Evolutionary conservation across 1,140 invertebrate species (phyloP).

Genomic region (Caenorhabditis elegans): DNA sequence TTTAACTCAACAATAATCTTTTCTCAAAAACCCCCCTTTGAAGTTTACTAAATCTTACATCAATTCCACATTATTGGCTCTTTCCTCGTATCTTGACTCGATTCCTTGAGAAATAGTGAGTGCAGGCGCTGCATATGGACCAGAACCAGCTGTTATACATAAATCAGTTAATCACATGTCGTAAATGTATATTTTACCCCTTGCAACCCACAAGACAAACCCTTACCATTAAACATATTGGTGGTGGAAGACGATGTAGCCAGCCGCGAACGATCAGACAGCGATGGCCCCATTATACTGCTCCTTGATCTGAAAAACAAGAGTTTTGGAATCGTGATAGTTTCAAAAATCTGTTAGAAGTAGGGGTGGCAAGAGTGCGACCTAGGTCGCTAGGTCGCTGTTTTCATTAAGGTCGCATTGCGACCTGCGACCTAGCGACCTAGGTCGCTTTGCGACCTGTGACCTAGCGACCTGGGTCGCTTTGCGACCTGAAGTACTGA

Average conservation of each 20-base stretch:
- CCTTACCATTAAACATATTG: constrained; percentile 35
- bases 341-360: background rate
- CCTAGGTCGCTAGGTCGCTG: too few relatives aligned
- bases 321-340: background rate
- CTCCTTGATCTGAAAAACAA: background rate
- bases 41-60: background rate
- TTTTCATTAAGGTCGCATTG: too few relatives aligned
- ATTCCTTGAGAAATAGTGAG: constrained; percentile 57
- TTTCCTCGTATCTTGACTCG: constrained; percentile 60
- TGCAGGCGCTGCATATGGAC: constrained; percentile 63
- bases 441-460: too few relatives aligned
- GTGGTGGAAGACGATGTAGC: background rate
- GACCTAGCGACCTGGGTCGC: too few relatives aligned
- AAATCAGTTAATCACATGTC: background rate
- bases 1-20: too few relatives aligned
- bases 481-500: too few relatives aligned
- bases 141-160: constrained; percentile 36
- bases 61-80: constrained; percentile 60
- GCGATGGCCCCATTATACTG: constrained; percentile 19
- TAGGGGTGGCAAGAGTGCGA: too few relatives aligned
- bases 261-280: constrained; percentile 22
- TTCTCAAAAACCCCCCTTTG: background rate
- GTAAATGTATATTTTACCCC: background rate
- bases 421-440: too few relatives aligned
- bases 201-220: too few relatives aligned